These are phyloP conservation scores for Grantiella picta DNA, from an alignment of 2,113 vertebrate species.

Conservation along the genomic window DNA sequence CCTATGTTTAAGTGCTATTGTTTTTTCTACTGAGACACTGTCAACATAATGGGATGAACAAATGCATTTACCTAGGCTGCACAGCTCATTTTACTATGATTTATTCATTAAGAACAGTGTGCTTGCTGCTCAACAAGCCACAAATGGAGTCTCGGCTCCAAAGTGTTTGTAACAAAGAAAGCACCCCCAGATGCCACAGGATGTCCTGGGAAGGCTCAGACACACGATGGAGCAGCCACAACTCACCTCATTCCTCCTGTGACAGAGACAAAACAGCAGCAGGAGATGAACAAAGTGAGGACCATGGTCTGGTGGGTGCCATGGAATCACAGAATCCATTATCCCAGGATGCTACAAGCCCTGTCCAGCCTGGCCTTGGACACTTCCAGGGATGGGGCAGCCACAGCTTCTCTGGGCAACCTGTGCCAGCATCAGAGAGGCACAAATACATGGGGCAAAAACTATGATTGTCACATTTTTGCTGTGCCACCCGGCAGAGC, in stretches of 20 bases:
- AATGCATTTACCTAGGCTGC: neutral
- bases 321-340: neutral
- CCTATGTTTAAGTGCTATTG: neutral
- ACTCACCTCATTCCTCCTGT: neutral
- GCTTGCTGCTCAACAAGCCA: slow-evolving; percentile 5
- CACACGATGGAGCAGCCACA: fast-evolving
- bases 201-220: neutral
- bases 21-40: slow-evolving; percentile 5
- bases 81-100: slow-evolving; percentile 25
- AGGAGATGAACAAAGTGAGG: neutral
- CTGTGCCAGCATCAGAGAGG: neutral
- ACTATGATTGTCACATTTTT: neutral
- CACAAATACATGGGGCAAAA: neutral
- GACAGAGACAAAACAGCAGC: neutral
- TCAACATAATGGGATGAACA: neutral
- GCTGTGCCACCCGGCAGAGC: neutral
- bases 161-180: neutral
- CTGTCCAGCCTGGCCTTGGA: neutral
- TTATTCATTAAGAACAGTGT: slow-evolving; percentile 37
- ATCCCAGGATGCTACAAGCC: neutral
- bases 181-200: neutral
- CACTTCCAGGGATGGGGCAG: neutral
- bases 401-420: neutral
- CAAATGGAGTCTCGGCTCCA: neutral
- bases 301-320: neutral